phyloP scores from a whole-genome alignment of 2,888 invertebrate species.

The Lysandra bellargus region DNA sequence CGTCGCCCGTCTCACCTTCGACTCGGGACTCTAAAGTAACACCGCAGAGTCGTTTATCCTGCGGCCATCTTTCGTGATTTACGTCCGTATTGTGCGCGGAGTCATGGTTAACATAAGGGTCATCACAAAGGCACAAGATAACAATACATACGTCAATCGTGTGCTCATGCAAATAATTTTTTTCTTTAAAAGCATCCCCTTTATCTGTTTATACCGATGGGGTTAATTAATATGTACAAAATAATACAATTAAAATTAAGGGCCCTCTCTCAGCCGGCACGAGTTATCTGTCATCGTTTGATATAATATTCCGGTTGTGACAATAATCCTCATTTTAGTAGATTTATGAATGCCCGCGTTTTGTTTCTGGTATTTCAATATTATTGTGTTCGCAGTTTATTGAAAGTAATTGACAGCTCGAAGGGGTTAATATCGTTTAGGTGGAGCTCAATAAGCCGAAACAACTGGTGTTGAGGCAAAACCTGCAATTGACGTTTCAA shows the following conservation, averaged over 20 bases:
- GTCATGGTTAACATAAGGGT: slow-evolving; percentile 75
- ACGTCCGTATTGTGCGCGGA: slow-evolving; percentile 46
- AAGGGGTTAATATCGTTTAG: slow-evolving; percentile 79
- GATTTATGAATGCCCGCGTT: slow-evolving; percentile 65
- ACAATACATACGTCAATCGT: slow-evolving; percentile 79
- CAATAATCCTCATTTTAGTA: slow-evolving; percentile 64
- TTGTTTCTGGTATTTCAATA: slow-evolving; percentile 72
- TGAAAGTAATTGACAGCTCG: slow-evolving; percentile 74
- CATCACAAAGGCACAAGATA: slow-evolving; percentile 79
- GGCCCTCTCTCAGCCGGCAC: slow-evolving; percentile 71
- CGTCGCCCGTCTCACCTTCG: slow-evolving; percentile 44
- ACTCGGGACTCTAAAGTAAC: slow-evolving; percentile 59
- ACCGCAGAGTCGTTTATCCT: slow-evolving; percentile 54
- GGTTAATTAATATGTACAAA: slow-evolving; percentile 79
- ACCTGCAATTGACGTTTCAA: slow-evolving; percentile 74
- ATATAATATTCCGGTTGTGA: slow-evolving; percentile 74
- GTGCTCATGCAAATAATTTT: slow-evolving; percentile 79
- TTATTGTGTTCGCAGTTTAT: slow-evolving; percentile 62
- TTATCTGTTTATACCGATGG: slow-evolving; percentile 73
- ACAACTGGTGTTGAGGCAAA: slow-evolving; percentile 74
- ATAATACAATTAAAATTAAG: slow-evolving; percentile 76
- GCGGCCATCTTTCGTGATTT: slow-evolving; percentile 50
- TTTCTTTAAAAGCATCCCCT: slow-evolving; percentile 76
- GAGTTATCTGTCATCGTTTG: slow-evolving; percentile 75
- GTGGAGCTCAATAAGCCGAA: slow-evolving; percentile 75